Evolutionary conservation across 2,797 vertebrate genomes (phyloP).

Genomic region (Acipenser transmontanus): DNA sequence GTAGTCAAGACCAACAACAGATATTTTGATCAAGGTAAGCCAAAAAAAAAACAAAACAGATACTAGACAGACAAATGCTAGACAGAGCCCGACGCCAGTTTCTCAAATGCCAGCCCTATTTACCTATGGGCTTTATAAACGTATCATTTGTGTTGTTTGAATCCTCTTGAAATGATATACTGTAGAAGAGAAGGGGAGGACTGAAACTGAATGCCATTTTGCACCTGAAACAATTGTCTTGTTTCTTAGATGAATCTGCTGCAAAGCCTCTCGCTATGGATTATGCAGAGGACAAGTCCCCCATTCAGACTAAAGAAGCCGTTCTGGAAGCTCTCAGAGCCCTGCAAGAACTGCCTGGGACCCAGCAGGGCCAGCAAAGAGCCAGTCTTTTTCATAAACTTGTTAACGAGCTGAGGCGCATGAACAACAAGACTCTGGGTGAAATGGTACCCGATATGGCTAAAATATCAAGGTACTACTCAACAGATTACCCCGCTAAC

Average conservation of each 20-base stretch:
- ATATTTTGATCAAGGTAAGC: conserved; percentile 68
- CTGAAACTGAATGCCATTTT: too few species aligned
- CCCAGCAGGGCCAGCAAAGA: conserved; percentile 68
- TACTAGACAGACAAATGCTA: too few species aligned
- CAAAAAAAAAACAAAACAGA: too few species aligned
- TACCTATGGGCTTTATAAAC: too few species aligned
- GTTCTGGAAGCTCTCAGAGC: conserved; percentile 63
- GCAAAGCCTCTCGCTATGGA: conserved; percentile 63
- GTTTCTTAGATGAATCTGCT: conserved; percentile 46
- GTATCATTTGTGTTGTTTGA: too few species aligned
- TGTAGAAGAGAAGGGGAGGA: too few species aligned
- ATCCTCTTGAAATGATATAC: too few species aligned
- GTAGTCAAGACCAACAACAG: conserved; percentile 64
- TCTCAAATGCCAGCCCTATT: too few species aligned
- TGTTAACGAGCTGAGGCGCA: conserved; percentile 67
- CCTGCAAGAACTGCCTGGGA: conserved; percentile 53
- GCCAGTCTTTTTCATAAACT: conserved; percentile 75
- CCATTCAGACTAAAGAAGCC: conserved; percentile 52
- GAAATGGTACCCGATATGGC: conserved; percentile 64
- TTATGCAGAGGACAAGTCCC: conserved; percentile 50
- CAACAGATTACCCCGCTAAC: too few species aligned
- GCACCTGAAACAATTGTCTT: conserved; percentile 6
- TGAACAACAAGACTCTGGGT: conserved; percentile 64
- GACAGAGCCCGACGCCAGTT: too few species aligned
- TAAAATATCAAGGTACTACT: conserved; percentile 53